Base-by-base conservation (phyloP, 2,797 vertebrate genomes). In the Psittacula echo region DNA sequence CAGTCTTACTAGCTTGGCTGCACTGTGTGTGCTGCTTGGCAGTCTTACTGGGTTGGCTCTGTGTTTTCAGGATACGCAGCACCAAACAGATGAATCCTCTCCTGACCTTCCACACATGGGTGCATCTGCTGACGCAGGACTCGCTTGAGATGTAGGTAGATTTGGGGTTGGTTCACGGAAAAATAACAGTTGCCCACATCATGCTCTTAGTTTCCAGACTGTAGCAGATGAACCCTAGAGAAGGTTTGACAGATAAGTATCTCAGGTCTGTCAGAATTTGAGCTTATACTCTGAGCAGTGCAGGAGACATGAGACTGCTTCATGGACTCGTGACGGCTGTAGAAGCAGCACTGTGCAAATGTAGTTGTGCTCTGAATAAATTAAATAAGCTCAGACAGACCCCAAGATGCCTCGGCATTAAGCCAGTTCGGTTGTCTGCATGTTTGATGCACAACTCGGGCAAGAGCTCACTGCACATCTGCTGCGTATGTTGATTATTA, bases 91-190 rank as follows among this genome's bases (percentile, higher is more conserved):
- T 30, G 8, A 26, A 67, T 68, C 39, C 45, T 6, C 70, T 64
- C 26, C 1, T 5, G 60, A 7, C 39, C 39, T 51, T n/a, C 20
- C 8, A 1, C 2, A 0, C n/a, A 32, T 45, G 37, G 21, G 3
- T 62, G 22, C 23, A 15, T 92, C 9, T 51, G 41, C 41, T 70
- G 54, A 71, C 0, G 0, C 21, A 76, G 29, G 19, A 37, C 16
- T 83, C 4, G 0, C 27, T 60, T 64, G 58, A 61, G n/a, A 39
- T 66, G 11, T 12, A n/a, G 34, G 32, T 58, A 47, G 39, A 16
- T 78, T 37, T 76, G 74, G 24, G 22, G 16, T 13, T 75, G 16
- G 20, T 54, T 86, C 5, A 1, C 32, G 32, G 67, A 41, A 87
- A 79, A 78, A 42, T 74, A 17, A 53, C 7, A 13, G 16, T 68